Evolutionary conservation across 2,797 vertebrate species (phyloP).

Genomic region (Sphenopsis melanotis): DNA sequence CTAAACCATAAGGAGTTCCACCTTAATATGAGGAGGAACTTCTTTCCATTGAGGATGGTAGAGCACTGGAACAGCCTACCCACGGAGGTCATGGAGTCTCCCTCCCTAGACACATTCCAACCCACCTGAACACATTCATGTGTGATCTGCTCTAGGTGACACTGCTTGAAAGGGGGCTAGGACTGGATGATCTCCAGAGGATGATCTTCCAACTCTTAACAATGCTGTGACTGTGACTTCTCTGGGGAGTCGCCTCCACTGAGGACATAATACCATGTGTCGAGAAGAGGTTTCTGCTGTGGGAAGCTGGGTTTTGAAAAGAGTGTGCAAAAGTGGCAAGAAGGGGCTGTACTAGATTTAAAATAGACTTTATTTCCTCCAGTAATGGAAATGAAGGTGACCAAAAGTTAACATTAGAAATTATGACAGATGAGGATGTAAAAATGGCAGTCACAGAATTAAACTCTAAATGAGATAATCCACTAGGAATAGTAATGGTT

Average conservation of each 20-base stretch:
- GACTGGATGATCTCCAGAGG: background rate
- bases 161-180: background rate
- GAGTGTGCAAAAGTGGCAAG: accelerated
- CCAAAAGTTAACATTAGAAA: background rate
- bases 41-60: background rate
- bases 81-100: background rate
- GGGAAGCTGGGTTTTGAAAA: background rate
- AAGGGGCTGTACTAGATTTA: background rate
- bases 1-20: background rate
- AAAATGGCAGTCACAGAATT: background rate
- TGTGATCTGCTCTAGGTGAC: background rate
- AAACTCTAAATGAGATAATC: background rate
- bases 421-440: background rate
- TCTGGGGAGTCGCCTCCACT: background rate
- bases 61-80: background rate
- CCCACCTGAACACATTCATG: accelerated
- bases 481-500: background rate
- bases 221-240: background rate
- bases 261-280: background rate
- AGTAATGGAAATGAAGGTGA: accelerated
- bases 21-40: background rate
- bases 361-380: background rate
- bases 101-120: background rate
- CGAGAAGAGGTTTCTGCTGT: too few species aligned
- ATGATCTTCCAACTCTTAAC: background rate